A percentile compares a stretch with the other conserved stretches of the same genome.
These are phyloP conservation scores for Clanis bilineata DNA, from an alignment of 2,888 invertebrate species.

Conservation along the genomic window DNA sequence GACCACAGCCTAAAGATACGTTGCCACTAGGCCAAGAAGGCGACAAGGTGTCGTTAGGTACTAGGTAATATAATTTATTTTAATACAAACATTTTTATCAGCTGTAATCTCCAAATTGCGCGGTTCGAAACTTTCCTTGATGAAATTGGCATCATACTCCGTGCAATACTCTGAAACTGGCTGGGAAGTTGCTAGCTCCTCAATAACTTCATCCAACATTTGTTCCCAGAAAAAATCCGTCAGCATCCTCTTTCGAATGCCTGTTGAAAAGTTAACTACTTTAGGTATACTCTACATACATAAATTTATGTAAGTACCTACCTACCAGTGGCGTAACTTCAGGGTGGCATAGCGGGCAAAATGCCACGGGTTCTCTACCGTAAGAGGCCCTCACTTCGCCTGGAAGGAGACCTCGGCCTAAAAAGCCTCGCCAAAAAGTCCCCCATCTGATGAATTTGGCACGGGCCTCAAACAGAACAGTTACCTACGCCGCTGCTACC, in stretches of 20 bases:
- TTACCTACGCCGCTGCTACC: too few relatives aligned
- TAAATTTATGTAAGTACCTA: background rate
- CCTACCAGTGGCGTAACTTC: background rate
- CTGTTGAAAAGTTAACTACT: slow-evolving; percentile 41
- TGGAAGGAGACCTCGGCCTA: too few relatives aligned
- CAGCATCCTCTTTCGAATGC: slow-evolving; percentile 69
- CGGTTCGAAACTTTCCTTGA: slow-evolving; percentile 64
- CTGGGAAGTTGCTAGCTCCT: slow-evolving; percentile 63
- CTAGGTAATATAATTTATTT: background rate
- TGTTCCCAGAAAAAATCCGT: slow-evolving; percentile 77
- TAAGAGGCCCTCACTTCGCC: too few relatives aligned
- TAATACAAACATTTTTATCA: slow-evolving; percentile 56
- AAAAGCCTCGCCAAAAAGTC: too few relatives aligned
- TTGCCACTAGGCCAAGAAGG: too few relatives aligned
- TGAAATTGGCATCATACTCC: slow-evolving; percentile 68
- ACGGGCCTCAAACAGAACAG: too few relatives aligned
- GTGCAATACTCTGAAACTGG: slow-evolving; percentile 66
- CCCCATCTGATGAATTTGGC: too few relatives aligned
- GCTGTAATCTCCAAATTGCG: slow-evolving; percentile 61
- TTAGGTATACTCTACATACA: too few relatives aligned
- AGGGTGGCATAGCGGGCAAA: too few relatives aligned
- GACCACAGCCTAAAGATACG: too few relatives aligned
- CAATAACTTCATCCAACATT: slow-evolving; percentile 75
- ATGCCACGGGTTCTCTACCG: too few relatives aligned
- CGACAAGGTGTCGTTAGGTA: too few relatives aligned